Conservation (phyloP, 2,113 vertebrate genomes). For the Pseudorectes ferrugineus region DNA sequence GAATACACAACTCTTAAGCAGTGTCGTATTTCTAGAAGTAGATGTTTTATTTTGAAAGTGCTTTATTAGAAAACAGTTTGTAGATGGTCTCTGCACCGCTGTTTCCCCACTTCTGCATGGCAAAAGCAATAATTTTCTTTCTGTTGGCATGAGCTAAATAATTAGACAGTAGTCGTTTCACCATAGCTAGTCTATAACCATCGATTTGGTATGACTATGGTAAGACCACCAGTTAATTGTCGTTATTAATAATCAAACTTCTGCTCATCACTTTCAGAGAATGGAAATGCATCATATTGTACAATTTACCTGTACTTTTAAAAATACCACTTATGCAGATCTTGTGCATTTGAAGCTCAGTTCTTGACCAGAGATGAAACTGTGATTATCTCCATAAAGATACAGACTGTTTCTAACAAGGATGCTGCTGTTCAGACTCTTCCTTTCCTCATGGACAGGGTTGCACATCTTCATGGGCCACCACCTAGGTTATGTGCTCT, state of each 20-base stretch:
- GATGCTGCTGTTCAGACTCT: background rate
- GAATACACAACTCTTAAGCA: background rate
- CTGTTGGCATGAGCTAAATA: background rate
- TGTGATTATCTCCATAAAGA: background rate
- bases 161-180: background rate
- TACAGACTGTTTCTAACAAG: background rate
- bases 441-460: background rate
- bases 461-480: background rate
- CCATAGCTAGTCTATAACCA: background rate
- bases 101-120: background rate
- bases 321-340: background rate
- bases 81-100: background rate
- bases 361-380: background rate
- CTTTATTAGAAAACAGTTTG: background rate
- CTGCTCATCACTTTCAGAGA: background rate
- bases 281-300: background rate
- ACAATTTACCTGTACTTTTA: background rate
- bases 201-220: background rate
- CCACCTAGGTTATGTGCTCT: background rate
- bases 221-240: background rate
- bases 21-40: background rate
- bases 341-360: background rate
- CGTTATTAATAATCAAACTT: background rate
- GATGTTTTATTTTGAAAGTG: background rate
- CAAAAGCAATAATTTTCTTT: background rate